A percentile compares a stretch with the other conserved stretches of the same genome.
Conservation (phyloP, 2,888 invertebrate genomes). For the Anticlea derivata region DNA sequence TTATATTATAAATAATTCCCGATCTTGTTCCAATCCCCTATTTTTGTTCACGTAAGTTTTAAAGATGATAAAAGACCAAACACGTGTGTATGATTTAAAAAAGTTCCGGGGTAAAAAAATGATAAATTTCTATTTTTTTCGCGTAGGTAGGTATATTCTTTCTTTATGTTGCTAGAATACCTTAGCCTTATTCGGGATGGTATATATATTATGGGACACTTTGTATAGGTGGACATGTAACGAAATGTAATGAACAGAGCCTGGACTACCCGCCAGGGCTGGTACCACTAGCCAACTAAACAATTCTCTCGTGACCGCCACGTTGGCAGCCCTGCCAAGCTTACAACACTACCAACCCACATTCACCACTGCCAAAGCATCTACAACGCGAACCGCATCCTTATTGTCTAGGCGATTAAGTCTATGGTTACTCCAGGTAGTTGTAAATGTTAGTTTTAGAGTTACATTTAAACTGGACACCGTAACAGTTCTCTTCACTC, state of each 20-base stretch:
- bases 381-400: neutral
- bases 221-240: neutral
- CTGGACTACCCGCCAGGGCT: conserved; percentile 38
- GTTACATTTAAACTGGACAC: conserved; percentile 66
- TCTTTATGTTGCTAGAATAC: no score
- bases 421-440: neutral
- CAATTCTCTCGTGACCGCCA: conserved; percentile 71
- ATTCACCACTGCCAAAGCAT: conserved; percentile 11
- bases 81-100: no score
- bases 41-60: no score
- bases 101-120: no score
- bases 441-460: conserved; percentile 36
- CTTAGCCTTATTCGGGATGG: neutral
- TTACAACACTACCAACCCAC: conserved; percentile 41
- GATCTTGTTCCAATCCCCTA: no score
- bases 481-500: conserved; percentile 57
- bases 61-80: no score
- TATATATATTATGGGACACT: no score
- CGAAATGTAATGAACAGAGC: conserved; percentile 41
- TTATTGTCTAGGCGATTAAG: conserved; percentile 3
- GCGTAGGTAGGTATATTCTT: no score
- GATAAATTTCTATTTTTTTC: no score
- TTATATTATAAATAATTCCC: no score
- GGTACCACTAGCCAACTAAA: conserved; percentile 65
- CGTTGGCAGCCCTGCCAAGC: conserved; percentile 67